Base-by-base conservation (phyloP, 1,140 invertebrate species). In the Druon quercuslanigerum region DNA sequence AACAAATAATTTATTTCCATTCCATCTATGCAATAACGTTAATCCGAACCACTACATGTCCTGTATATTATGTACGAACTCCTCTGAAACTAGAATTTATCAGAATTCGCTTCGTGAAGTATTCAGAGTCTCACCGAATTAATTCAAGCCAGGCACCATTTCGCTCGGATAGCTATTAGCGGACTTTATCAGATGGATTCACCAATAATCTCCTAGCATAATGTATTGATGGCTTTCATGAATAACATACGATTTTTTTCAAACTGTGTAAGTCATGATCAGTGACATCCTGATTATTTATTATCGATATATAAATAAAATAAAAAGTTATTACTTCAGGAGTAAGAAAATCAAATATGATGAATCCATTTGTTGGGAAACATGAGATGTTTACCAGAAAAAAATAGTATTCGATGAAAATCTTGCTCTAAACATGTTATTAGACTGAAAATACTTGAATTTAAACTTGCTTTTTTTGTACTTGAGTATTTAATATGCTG, bases 51-150 rank as follows among this genome's bases (percentile, higher is more conserved):
- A 66, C 60, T 66, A 66, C 16, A 66, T 66, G 14, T 25, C 16
- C 60, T 16, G 25, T 66, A 66, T 33, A 66, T 66, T 66, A 66
- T 66, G 33, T 40, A 66, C 25, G 60, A 66, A 46, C 60, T 66
- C 40, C 14, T 66, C 60, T 66, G 60, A 25, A 66, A 66, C 60
- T 66, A 66, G 60, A n/a, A 66, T 66, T 66, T 25, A 66, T 66
- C 60, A 66, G 60, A 66, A 40, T 66, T 66, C 33, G n/a, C 60
- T 66, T 66, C 25, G 60, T 66, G 60, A 66, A 66, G 60, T 66
- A 66, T 66, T 66, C 25, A 66, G 14, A 66, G n/a, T 40, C 60
- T 66, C 60, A 40, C 40, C 60, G 25, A 40, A n/a, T 16, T 66
- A 66, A 66, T 40, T 66, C 14, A n/a, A 33, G 12, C 60, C 20